Base-by-base conservation (phyloP, 1,140 invertebrate genomes). In the Papilio dardanus region DNA sequence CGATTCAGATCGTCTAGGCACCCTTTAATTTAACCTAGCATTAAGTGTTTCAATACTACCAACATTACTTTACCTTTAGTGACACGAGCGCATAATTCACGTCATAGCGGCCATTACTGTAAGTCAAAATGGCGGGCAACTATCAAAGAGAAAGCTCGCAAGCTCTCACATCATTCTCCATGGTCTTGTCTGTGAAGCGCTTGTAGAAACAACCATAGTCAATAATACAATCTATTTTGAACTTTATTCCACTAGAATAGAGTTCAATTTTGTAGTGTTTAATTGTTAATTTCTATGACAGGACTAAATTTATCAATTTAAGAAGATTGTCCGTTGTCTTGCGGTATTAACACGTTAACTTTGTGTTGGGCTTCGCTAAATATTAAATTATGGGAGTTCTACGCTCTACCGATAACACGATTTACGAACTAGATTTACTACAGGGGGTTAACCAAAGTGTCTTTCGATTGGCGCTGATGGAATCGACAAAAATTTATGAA, bases 151-250 rank as follows among this genome's bases (percentile, higher is more conserved):
- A 93, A 93, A 93, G 91, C 89, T 86, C 81, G 85, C 85, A 76
- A 86, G 85, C 88, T 91, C 90, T 92, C 91, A 90, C 89, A 93
- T 92, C 89, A 93, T 93, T 92, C 91, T 93, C 89, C 85, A 83
- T 88, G 87, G 86, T 87, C 80, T 88, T 85, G 83, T 88, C 86
- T 88, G 87, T 86, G 84, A 80, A 78, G 79, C 79, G 81, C 82
- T 87, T 82, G 82, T 86, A 74, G 85, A 85, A 88, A 77, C 75
- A 77, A 85, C 79, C 80, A 83, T 86, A 82, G 76, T 67, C 71
- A 35, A 73, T 77, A 71, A 76, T 62, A 7, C 58, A 28, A 6
- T 68, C 35, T 31, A 84, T 71, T 62, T 35, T 74, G 4, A 67
- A 75, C 79, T 74, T 71, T 81, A 86, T 30, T 3, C 0, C 6